These are phyloP conservation scores for Mesoclemmys tuberculata DNA, from an alignment of 2,113 vertebrate species.

Conservation along the genomic window DNA sequence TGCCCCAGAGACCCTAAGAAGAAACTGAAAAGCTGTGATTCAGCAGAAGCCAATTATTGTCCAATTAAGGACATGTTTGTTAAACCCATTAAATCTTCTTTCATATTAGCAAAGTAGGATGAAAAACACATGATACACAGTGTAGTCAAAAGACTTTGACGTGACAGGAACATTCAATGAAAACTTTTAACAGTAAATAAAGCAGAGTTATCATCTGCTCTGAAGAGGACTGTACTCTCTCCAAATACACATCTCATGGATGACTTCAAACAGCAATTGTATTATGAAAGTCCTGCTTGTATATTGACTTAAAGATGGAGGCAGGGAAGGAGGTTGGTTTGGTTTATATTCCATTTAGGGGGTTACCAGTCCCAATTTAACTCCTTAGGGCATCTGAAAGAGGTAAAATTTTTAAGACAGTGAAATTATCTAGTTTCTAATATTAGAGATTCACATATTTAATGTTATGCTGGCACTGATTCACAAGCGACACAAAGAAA, in stretches of 20 bases:
- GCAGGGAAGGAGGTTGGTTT: not conserved
- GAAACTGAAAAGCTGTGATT: not conserved
- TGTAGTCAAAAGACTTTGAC: not conserved
- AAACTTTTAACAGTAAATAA: constrained; percentile 13
- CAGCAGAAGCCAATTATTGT: not conserved
- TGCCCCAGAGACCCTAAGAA: not conserved
- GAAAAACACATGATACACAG: not conserved
- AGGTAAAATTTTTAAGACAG: constrained; percentile 22
- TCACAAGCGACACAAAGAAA: not conserved
- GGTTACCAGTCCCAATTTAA: not conserved
- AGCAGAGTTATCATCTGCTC: not conserved
- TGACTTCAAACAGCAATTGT: not conserved
- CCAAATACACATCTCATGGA: not conserved
- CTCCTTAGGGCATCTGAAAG: constrained; percentile 8
- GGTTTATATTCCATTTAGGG: not conserved
- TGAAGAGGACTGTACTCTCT: not conserved
- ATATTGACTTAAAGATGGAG: not conserved
- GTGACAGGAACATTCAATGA: constrained; percentile 18
- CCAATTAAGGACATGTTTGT: constrained; percentile 17
- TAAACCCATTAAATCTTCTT: constrained; percentile 21
- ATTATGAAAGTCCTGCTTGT: not conserved
- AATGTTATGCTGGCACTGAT: not conserved
- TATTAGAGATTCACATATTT: not conserved
- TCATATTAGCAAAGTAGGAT: not conserved
- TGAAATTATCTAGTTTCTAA: not conserved